Base-by-base conservation (phyloP, 2,888 invertebrate species). In the Mimumesa dahlbomi region DNA sequence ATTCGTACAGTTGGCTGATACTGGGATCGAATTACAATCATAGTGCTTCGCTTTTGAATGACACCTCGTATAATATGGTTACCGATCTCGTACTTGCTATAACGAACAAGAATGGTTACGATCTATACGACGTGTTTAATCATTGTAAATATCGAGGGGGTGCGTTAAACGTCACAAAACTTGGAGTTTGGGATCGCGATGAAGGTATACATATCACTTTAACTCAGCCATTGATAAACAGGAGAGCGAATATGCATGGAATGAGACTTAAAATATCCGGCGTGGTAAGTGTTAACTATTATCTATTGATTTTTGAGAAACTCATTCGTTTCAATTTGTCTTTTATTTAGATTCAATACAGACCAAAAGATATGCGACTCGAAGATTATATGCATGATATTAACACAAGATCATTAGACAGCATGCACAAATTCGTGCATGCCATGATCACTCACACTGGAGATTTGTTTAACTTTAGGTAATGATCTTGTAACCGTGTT, bases 401-500 rank as follows among this genome's bases (percentile, higher is more conserved):
- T 14, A 77, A 59, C 5, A 75, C 78, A 2, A 83, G 81, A 50
- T 77, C 78, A 11, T 45, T 82, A 36, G 86, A 86, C 53, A 76
- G 79, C n/a, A 79, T 83, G 71, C 73, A 80, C 11, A 86, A 86
- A 57, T 86, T 84, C 7, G 67, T 77, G 0, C 85, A 81, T 38
- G 72, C 82, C 0, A 73, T 85, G 54, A 61, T 85, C 54, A 54
- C 66, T 21, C 82, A 82, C 14, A 67, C 81, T 0, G 79, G 76
- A 0, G 84, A 86, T 22, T 68, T 84, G 3, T 85, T 76, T 29
- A 86, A 86, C 70, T 86, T 85, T 21, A 84, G 84, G 86, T 86
- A 68, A 75, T 19, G 9, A 29, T 11, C 0, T 9, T 45, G 1
- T 5, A 45, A 11, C 25, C 6, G 7, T 21, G 19, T 11, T 11